Conservation (phyloP, 2,113 vertebrate genomes). For the Planiliza haematocheilus region DNA sequence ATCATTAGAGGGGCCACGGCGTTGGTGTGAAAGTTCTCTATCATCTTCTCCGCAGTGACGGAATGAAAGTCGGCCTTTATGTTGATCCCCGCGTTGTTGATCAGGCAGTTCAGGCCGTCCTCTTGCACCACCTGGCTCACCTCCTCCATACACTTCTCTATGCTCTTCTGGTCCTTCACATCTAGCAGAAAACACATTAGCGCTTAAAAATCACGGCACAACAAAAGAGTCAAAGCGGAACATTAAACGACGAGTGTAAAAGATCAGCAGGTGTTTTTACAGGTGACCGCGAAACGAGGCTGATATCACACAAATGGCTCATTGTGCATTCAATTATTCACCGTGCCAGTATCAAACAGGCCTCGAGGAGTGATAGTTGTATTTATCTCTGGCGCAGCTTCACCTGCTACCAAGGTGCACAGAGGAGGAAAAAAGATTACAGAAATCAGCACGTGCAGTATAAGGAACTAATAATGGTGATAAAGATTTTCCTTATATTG, state of each 20-base stretch:
- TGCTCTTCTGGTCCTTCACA: constrained; percentile 78
- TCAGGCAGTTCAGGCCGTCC: constrained; percentile 86
- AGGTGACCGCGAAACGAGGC: too few species aligned
- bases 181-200: constrained; percentile 52
- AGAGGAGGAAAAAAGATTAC: too few species aligned
- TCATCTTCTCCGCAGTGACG: constrained; percentile 84
- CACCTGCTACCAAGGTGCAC: too few species aligned
- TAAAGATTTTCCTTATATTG: too few species aligned
- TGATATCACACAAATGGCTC: too few species aligned
- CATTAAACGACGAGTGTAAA: background rate
- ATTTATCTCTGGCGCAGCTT: too few species aligned
- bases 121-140: constrained; percentile 80
- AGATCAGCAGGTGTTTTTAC: background rate
- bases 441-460: too few species aligned
- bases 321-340: too few species aligned
- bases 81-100: constrained; percentile 87
- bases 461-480: too few species aligned
- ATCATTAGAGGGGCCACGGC: constrained; percentile 84
- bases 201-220: background rate
- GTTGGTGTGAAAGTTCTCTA: constrained; percentile 84
- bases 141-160: constrained; percentile 80
- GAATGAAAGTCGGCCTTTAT: constrained; percentile 77
- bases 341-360: too few species aligned
- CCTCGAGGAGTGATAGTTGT: too few species aligned
- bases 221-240: background rate